Evolutionary conservation across 2,888 invertebrate genomes (phyloP), one percentile per base, ranked within the genome.

Genomic region (Epinotia nisella): DNA sequence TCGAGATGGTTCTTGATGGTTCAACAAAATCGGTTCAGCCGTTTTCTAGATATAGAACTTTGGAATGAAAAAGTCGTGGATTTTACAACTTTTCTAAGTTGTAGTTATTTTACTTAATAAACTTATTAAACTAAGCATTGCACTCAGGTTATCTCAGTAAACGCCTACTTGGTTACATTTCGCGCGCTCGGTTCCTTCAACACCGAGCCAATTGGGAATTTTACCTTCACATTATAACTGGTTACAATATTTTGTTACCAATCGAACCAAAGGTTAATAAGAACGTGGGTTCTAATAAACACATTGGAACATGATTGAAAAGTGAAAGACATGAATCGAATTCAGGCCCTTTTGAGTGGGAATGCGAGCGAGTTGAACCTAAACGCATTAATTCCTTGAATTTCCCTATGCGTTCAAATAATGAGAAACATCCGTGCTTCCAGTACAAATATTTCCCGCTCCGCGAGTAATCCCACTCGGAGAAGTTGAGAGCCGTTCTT

Each of bases 401-500:
- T 49, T 65, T 35, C 19, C 35, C 19, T 9, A 35, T 53, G 35
- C 9, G 53, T 35, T 55, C n/a, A 15, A 68, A 58, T 68, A 56
- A 29, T 62, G 68, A 13, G 24, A 49, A 64, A 58, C 51, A 65
- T 59, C 58, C 58, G 19, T 60, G 35, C 61, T 62, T 68, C 67
- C 61, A 62, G 72, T 19, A 45, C 55, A 41, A 73, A 56, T 64
- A 64, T 41, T 68, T 64, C 39, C 15, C n/a, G 49, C 24, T 29
- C 39, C 56, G 24, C 64, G 35, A 68, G 76, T 77, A 77, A 77
- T 79, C 76, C 75, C 64, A 76, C 76, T 77, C 73, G 60, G 73
- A 74, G 77, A 78, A 76, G 76, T 75, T 73, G 62, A 68, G 74
- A 75, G 77, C 76, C 76, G 72, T 76, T 76, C 75, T 74, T 67